Base-by-base conservation (phyloP, 2,797 vertebrate genomes). In the Clamator glandarius region DNA sequence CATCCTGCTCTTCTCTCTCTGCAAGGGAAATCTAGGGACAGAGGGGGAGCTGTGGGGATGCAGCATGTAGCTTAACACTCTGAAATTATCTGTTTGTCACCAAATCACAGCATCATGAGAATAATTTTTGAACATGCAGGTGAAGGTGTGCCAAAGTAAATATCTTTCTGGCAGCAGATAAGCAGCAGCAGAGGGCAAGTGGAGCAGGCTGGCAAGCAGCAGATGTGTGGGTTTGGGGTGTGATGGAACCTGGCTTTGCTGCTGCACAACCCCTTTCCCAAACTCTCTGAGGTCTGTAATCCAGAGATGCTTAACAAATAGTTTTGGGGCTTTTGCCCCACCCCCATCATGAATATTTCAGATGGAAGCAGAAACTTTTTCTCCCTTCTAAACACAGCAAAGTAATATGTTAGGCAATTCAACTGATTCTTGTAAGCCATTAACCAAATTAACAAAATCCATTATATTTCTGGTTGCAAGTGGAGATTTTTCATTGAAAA, bases 71-170 rank as follows among this genome's bases (percentile, higher is more conserved):
- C 8, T 77, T 6, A 26, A 44, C 1, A 5, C 42, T 19, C 36
- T 64, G 24, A 77, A 79, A 31, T 1, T 2, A 10, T 13, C 25
- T 10, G 6, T 62, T 33, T 19, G n/a, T 77, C 18, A 25, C 25
- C 33, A 51, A 4, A 36, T 16, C 48, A 80, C 67, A 52, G 12
- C 11, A 11, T 16, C 0, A 2, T 23, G 8, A 68, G 52, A 42
- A 11, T 3, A 2, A 17, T 61, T 90, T 54, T 0, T 0, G 4
- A 21, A 33, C 0, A 0, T 1, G 0, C 36, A 62, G 42, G 59
- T 44, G 42, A 68, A 41, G 0, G 1, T 3, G 15, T 59, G 90
- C 69, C 78, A 90, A 80, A 68, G 66, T 59, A 82, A 91, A 74
- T 31, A 85, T 3, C 5, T 75, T 50, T 50, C 2, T 28, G 67